Percentiles rank a stretch among this genome's conserved stretches.
These are phyloP conservation scores for Trichoplusia ni DNA, from an alignment of 1,140 invertebrate species.

Conservation along the genomic window DNA sequence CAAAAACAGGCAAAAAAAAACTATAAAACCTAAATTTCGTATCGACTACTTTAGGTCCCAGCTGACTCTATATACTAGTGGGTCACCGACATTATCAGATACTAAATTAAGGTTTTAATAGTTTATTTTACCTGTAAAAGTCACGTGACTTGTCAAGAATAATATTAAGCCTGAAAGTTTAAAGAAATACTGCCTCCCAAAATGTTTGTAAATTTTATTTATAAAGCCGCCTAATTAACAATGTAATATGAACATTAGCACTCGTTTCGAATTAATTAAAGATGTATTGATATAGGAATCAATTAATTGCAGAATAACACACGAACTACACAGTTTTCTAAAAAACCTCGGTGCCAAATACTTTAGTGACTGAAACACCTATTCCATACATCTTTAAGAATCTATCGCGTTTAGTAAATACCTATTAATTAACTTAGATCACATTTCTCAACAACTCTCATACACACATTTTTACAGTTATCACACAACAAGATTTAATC, in stretches of 20 bases:
- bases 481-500: conserved; percentile 53
- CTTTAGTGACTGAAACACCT: background rate
- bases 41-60: no score
- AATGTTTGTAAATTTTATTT: conserved; percentile 7
- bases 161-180: no score
- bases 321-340: background rate
- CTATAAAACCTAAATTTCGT: no score
- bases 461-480: conserved; percentile 49
- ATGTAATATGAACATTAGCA: conserved; percentile 14
- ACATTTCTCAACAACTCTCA: conserved; percentile 60
- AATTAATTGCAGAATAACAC: background rate
- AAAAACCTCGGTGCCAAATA: background rate
- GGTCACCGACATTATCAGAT: no score
- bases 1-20: no score
- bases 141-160: no score
- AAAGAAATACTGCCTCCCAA: conserved; percentile 28
- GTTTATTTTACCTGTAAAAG: no score
- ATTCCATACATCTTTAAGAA: conserved; percentile 20
- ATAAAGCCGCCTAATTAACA: conserved; percentile 32
- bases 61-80: no score
- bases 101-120: no score
- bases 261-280: conserved; percentile 3
- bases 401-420: conserved; percentile 43
- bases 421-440: conserved; percentile 61
- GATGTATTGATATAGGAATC: background rate